A percentile compares a stretch with the other conserved stretches of the same genome.
These are phyloP conservation scores for Alosa sapidissima DNA, from an alignment of 2,797 vertebrate genomes.

Conservation along the genomic window DNA sequence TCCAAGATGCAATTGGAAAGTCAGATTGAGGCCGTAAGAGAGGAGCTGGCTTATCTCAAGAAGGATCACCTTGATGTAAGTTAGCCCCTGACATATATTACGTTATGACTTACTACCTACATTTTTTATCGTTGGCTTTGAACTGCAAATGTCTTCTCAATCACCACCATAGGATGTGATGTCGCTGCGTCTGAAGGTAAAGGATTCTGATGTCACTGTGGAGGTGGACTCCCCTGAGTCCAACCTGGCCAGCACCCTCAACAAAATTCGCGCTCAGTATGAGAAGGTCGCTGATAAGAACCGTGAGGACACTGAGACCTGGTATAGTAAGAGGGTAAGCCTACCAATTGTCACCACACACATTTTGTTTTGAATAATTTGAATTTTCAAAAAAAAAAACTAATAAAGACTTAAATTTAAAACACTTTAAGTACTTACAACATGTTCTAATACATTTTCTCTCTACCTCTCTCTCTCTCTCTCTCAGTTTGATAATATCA, in stretches of 20 bases:
- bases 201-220: conserved; percentile 84
- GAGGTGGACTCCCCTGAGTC: conserved; percentile 89
- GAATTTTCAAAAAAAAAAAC: too few species aligned
- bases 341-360: too few species aligned
- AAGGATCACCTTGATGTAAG: conserved; percentile 84
- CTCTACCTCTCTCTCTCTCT: neutral
- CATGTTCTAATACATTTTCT: too few species aligned
- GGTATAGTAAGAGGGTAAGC: conserved; percentile 28
- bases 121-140: neutral
- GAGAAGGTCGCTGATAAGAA: conserved; percentile 85
- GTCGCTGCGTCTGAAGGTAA: conserved; percentile 81
- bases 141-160: neutral
- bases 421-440: too few species aligned
- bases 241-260: conserved; percentile 85
- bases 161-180: conserved; percentile 78
- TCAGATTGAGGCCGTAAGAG: conserved; percentile 86
- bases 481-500: neutral
- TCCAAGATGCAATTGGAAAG: conserved; percentile 85
- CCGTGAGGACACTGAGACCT: conserved; percentile 76
- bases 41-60: conserved; percentile 87
- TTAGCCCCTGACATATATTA: neutral
- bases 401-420: too few species aligned
- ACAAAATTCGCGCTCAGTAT: conserved; percentile 84
- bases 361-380: too few species aligned
- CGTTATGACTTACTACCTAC: neutral